Conservation (phyloP, 2,113 vertebrate genomes). For the Myanophis thanlyinensis region DNA sequence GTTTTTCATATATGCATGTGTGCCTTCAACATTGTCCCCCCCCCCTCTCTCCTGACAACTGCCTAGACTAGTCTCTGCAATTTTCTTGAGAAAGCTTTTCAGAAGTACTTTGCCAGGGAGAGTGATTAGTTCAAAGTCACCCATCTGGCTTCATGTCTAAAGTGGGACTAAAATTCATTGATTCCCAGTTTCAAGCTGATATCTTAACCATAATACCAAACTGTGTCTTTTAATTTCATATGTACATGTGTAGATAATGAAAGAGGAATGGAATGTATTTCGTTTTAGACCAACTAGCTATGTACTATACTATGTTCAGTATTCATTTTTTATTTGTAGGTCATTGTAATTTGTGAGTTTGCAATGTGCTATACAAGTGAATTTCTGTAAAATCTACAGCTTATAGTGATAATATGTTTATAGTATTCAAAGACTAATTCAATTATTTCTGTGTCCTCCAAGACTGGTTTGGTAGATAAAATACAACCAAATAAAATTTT, state of each 20-base stretch:
- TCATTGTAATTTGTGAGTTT: background rate
- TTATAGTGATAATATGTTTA: background rate
- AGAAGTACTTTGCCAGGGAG: background rate
- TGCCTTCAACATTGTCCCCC: background rate
- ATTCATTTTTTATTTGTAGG: background rate
- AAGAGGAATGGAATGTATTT: background rate
- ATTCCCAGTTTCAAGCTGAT: background rate
- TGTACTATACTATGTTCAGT: background rate
- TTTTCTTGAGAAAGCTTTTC: background rate
- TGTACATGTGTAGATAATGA: background rate
- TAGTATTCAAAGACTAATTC: background rate
- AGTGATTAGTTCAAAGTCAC: background rate
- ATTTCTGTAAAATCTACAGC: background rate
- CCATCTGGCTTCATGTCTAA: background rate
- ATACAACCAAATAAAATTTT: background rate
- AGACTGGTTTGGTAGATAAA: background rate
- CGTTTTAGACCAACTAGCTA: background rate
- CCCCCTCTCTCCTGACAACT: no score
- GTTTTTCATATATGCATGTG: background rate
- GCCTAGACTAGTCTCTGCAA: background rate
- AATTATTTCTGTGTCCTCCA: background rate
- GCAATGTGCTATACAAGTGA: background rate
- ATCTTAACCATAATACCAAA: background rate
- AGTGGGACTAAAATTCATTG: no score
- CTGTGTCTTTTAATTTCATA: background rate